Base-by-base conservation (phyloP, 2,797 vertebrate species). In the Danio albolineatus region DNA sequence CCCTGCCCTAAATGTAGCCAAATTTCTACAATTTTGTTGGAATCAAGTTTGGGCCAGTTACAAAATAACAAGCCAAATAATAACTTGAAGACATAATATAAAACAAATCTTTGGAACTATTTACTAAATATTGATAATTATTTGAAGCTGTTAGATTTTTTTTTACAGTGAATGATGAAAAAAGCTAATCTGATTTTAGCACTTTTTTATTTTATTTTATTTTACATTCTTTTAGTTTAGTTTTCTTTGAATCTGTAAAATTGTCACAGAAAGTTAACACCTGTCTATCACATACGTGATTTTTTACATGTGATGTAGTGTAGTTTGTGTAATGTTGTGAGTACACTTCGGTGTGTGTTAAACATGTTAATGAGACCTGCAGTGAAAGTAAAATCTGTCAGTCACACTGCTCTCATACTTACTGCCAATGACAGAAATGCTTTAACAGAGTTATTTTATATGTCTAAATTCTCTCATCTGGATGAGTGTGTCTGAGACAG, bases 391-490 rank as follows among this genome's bases (percentile, higher is more conserved):
- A 7, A 71, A 56, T 54, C n/a, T 71, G 51, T 43, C n/a, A 43
- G 7, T 71, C 53, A 16, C 54, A 71, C 69, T 71, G 53, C 12
- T 44, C 10, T 53, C 10, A 54, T 51, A 43, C 54, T 54, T 51
- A 43, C 54, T 51, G 9, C 51, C 51, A 69, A 36, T 49, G 7
- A 67, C 14, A 67, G 1, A 66, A 3, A 28, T 14, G 19, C 64
- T 48, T 9, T 66, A 10, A 14, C 64, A 49, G 44, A 36, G 48
- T n/a, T 39, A 12, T 0, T 62, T 7, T 43, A 10, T 41, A n/a
- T 10, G 14, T 64, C 9, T 8, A 46, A 21, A 46, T 49, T 49
- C 44, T 67, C 13, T 43, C 43, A 39, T 66, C 4, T 66, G 64
- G 4, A 13, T 16, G 6, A 67, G 51, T 43, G 8, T 44, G n/a